These are phyloP conservation scores for Toxonevra muliebris DNA, from an alignment of 2,888 invertebrate genomes.

Conservation along the genomic window DNA sequence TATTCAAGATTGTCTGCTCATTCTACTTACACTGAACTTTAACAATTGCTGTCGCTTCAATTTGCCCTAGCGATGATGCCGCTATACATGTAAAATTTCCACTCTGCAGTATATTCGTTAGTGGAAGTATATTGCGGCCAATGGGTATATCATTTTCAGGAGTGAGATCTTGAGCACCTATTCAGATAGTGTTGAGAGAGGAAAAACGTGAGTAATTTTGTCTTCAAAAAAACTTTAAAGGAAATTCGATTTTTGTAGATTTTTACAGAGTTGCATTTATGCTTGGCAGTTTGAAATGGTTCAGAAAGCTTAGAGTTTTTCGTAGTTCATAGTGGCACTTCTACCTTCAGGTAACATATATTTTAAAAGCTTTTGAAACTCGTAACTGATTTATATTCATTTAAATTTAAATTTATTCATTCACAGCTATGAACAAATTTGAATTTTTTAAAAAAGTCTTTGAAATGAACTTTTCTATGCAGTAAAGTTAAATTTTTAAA, in stretches of 20 bases:
- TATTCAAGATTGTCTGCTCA: neutral
- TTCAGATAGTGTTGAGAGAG: neutral
- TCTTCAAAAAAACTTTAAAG: neutral
- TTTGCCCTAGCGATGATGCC: slow-evolving; percentile 90
- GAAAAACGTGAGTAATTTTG: neutral
- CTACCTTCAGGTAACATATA: neutral
- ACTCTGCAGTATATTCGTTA: slow-evolving; percentile 88
- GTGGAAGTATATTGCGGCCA: slow-evolving; percentile 85
- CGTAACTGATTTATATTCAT: no score
- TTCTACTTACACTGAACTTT: slow-evolving; percentile 91
- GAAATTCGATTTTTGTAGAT: neutral
- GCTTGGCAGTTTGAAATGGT: no score
- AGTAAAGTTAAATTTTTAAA: neutral
- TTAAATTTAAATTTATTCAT: no score
- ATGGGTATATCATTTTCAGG: slow-evolving; percentile 88
- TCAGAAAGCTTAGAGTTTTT: neutral
- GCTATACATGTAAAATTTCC: slow-evolving; percentile 98
- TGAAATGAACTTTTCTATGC: no score
- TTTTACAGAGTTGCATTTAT: neutral
- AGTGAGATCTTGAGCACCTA: slow-evolving; percentile 81
- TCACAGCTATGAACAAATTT: no score
- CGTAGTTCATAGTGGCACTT: neutral
- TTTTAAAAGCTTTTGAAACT: neutral
- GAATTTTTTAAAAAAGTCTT: no score
- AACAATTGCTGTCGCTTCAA: slow-evolving; percentile 87